Base-by-base conservation (phyloP, 2,797 vertebrate species). In the Sebastes wilsoni region DNA sequence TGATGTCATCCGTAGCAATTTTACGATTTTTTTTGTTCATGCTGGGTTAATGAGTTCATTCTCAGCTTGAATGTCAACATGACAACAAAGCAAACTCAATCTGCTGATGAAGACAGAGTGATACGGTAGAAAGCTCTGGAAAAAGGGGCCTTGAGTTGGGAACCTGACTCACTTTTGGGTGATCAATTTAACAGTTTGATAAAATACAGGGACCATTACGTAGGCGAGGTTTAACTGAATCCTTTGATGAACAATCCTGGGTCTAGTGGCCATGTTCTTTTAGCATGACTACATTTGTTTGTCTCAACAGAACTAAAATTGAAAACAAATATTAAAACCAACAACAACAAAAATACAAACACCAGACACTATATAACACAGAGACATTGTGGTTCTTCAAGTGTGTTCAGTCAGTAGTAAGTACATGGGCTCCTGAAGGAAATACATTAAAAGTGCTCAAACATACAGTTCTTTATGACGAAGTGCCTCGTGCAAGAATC, bases 361-460 rank as follows among this genome's bases (percentile, higher is more conserved):
- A 77, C n/a, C 18, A 42, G 46, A 76, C 60, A n/a, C 52, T 32
- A 59, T 11, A 58, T n/a, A 52, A 69, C 62, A 78, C 49, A 72
- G 7, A 6, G 49, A 80, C 36, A 58, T 42, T 3, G 52, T 58
- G 78, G 20, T 76, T 81, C 27, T 89, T 88, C 87, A 90, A 92
- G 88, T 86, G 73, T 81, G 42, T 84, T 89, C 87, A 87, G 87
- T 90, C 79, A 90, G 82, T 82, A 80, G 85, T 86, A 82, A 25
- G 68, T 36, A 77, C 52, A 68, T 3, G 4, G n/a, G 27, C 32
- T 77, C 42, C 71, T 68, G 27, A 8, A 66, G 54, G 72, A 84
- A 77, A 72, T 23, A 79, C 81, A 78, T 74, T 54, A 27, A 87
- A 90, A 90, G 80, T 87, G 86, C 80, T 85, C 11, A 27, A 77